Percentiles rank a stretch among this genome's conserved stretches.
These are phyloP conservation scores for Hyla sarda DNA, from an alignment of 2,113 vertebrate species.

Conservation along the genomic window DNA sequence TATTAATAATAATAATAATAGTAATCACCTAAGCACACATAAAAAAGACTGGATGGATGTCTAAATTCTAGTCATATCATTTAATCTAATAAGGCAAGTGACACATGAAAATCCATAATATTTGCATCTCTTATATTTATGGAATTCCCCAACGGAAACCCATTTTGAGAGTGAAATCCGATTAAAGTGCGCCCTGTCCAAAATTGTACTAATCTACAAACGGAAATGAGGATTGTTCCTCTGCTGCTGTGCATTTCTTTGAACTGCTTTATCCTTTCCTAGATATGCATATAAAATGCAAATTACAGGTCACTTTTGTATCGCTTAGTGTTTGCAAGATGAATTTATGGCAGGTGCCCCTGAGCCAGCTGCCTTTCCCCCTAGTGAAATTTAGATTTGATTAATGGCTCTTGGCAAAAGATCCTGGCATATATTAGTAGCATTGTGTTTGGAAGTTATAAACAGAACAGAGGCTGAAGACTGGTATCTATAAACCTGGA, in stretches of 20 bases:
- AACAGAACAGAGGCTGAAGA: constrained; percentile 21
- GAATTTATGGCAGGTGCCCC: constrained; percentile 14
- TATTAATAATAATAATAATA: too few relatives aligned
- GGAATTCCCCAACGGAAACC: not conserved
- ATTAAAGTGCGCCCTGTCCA: not conserved
- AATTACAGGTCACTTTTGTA: constrained; percentile 16
- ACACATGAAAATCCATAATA: not conserved
- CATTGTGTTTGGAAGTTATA: constrained; percentile 21
- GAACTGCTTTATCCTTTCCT: not conserved
- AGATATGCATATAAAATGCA: not conserved
- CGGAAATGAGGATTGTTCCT: not conserved
- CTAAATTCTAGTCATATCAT: not conserved
- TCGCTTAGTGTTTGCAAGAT: not conserved
- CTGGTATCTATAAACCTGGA: constrained; percentile 11
- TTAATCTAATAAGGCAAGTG: not conserved
- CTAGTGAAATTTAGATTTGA: constrained; percentile 13
- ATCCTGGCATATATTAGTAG: constrained; percentile 16
- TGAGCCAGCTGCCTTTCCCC: constrained; percentile 3
- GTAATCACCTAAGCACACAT: too few relatives aligned
- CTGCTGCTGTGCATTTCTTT: not conserved
- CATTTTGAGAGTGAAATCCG: constrained; percentile 4
- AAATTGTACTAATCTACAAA: not conserved
- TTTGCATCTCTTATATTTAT: not conserved
- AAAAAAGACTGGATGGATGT: not conserved
- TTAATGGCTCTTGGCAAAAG: constrained; percentile 43